Evolutionary conservation across 2,113 vertebrate genomes (phyloP), one percentile per base, ranked within the genome.

Genomic region (Ifrita kowaldi): DNA sequence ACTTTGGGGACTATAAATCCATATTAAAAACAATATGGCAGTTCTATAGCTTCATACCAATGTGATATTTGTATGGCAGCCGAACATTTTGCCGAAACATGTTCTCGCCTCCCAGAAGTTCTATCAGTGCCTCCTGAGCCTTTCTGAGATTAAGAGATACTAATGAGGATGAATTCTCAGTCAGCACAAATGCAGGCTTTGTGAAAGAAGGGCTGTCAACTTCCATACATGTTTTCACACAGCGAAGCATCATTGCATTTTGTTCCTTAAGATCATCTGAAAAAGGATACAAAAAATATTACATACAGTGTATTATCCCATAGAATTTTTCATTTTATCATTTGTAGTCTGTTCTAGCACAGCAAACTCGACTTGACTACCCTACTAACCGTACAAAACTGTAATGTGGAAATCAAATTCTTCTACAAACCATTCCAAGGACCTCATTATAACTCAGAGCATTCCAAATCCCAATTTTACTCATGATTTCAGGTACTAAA

Each of bases 161-260:
- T 23, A 47, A 7, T 4, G 33, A 33, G 7, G 77, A 64, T 15
- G 20, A 64, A 24, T 30, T 85, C 24, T 96, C 91, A 42, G 27
- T 81, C 1, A 0, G 90, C 75, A 86, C 85, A 62, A 60, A 76
- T 10, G 64, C 50, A 47, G 60, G 78, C 55, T 83, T 65, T 10
- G 14, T 80, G 76, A 98, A 97, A 30, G 96, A 85, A 89, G 98
- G 97, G 19, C 90, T 84, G 50, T 99, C 99, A 13, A 99, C 96
- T 50, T 98, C 97, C 83, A 99, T 93, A 95, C 99, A 99, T 28
- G 98, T 22, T 63, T 98, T 97, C 85, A 99, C 93, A 5, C 5
- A 93, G 55, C 18, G 93, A 87, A 99, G 95, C 98, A 97, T 98
- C 24, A 10, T 42, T 78, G 97, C 68, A 6, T 95, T 95, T 39